A percentile compares a stretch with the other conserved stretches of the same genome.
Evolutionary conservation across 1,140 invertebrate species (phyloP).

Genomic region (Holotrichia oblita): DNA sequence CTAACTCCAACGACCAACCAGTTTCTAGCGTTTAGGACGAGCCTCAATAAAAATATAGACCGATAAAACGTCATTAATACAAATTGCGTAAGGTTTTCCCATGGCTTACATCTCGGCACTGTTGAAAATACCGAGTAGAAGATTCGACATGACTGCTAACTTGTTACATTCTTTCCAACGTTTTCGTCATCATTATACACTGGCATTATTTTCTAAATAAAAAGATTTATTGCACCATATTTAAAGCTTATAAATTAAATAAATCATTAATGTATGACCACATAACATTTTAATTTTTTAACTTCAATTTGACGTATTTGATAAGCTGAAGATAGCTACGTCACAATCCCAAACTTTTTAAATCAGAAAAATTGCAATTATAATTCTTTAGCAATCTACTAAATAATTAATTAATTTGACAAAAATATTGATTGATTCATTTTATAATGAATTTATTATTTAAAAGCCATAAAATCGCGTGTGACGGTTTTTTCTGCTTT

Average conservation of each 20-base stretch:
- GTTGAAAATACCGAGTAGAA: background rate
- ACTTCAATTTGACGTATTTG: background rate
- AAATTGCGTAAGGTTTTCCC: conserved; percentile 8
- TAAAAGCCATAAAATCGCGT: too few species aligned
- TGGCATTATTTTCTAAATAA: background rate
- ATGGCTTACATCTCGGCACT: background rate
- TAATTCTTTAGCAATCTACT: background rate
- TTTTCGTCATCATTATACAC: background rate
- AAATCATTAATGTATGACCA: background rate
- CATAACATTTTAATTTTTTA: background rate
- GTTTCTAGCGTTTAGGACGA: conserved; percentile 32
- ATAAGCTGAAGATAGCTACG: background rate
- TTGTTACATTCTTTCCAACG: background rate
- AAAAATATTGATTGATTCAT: too few species aligned
- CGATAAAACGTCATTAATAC: background rate
- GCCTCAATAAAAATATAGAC: conserved; percentile 27
- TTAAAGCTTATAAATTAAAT: background rate
- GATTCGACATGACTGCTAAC: background rate
- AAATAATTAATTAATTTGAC: too few species aligned
- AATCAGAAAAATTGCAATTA: background rate
- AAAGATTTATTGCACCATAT: background rate
- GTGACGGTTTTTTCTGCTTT: too few species aligned
- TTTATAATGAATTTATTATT: too few species aligned
- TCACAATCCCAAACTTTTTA: background rate
- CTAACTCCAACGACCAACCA: conserved; percentile 14